Conservation (phyloP, 2,113 vertebrate species). For the Lonchura striata region DNA sequence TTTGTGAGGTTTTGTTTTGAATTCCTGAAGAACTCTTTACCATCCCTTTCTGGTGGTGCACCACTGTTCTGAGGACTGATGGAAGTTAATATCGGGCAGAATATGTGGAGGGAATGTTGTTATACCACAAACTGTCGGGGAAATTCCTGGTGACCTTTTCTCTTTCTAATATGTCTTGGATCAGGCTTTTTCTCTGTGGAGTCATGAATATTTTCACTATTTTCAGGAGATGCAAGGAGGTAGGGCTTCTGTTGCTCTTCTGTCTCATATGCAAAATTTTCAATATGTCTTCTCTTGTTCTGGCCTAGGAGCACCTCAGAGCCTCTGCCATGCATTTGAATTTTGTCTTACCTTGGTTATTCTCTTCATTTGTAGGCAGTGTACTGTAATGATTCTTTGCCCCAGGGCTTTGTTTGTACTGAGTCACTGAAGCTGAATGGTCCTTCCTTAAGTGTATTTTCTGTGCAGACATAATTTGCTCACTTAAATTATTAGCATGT, state of each 20-base stretch:
- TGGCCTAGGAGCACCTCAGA: neutral
- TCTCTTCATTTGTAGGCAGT: neutral
- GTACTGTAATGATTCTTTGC: conserved; percentile 12
- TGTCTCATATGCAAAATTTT: neutral
- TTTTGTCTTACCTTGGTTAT: conserved; percentile 23
- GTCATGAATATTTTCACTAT: neutral
- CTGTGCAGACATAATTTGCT: conserved; percentile 40
- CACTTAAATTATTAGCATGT: conserved; percentile 40
- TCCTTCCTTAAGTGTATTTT: conserved; percentile 29
- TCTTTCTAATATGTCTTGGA: neutral
- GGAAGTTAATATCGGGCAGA: neutral
- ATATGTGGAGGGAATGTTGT: fast-evolving
- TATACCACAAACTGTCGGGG: neutral
- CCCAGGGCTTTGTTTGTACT: conserved; percentile 9
- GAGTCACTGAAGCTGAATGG: conserved; percentile 41
- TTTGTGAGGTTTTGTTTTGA: neutral
- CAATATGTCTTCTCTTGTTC: neutral
- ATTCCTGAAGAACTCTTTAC: neutral
- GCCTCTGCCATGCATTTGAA: neutral
- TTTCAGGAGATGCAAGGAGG: neutral
- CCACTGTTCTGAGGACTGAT: neutral
- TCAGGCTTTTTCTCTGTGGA: neutral
- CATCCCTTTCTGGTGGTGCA: neutral
- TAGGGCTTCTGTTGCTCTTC: neutral
- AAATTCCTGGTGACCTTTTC: neutral